phyloP scores from a whole-genome alignment of 2,113 vertebrate genomes.

The Cochlearius cochlearius region DNA sequence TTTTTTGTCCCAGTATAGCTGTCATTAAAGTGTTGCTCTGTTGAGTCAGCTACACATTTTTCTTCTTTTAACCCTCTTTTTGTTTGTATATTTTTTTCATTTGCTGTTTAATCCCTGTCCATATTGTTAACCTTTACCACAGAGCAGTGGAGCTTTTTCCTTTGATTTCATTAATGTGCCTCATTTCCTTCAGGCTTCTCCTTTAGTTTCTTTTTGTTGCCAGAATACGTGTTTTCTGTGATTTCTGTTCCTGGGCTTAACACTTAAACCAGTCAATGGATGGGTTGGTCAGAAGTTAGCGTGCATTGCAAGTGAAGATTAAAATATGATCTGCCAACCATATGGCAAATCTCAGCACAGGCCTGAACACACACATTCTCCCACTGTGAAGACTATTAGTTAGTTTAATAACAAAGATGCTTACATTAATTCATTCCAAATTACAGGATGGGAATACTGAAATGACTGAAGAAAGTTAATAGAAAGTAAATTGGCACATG shows the following conservation, averaged over 20 bases:
- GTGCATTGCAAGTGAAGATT: neutral
- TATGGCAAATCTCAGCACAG: neutral
- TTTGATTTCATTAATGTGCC: neutral
- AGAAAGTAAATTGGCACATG: neutral
- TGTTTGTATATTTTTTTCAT: neutral
- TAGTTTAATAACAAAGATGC: neutral
- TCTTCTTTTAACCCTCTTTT: neutral
- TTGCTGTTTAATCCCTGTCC: neutral
- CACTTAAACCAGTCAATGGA: neutral
- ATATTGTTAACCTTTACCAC: neutral
- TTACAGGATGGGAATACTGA: neutral
- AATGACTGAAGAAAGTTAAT: slow-evolving; percentile 28
- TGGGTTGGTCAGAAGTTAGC: neutral
- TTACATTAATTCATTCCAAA: slow-evolving; percentile 10
- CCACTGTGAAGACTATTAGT: neutral
- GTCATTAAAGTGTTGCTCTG: neutral
- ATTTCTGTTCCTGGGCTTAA: neutral
- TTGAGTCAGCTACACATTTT: neutral
- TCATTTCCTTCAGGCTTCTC: neutral
- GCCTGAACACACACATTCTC: neutral
- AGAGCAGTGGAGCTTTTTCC: neutral
- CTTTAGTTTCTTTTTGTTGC: neutral
- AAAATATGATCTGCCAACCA: neutral
- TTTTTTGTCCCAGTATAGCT: neutral
- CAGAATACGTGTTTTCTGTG: neutral